Evolutionary conservation across 1,140 invertebrate species (phyloP), one percentile per base, ranked within the genome.

Genomic region (Calephelis virginiensis): DNA sequence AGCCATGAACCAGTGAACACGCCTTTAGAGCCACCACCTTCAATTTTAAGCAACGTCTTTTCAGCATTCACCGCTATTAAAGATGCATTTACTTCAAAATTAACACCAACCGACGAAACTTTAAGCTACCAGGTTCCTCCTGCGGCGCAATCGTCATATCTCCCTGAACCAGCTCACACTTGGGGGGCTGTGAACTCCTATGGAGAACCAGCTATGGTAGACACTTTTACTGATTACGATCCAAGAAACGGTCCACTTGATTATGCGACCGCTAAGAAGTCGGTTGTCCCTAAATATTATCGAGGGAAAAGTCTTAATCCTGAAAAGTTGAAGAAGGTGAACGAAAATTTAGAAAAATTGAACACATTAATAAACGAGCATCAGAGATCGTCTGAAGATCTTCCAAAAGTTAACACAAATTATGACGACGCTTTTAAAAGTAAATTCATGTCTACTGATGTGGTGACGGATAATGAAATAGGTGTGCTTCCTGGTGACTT

Each of bases 261-360:
- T 49, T 72, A 82, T 48, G 77, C 85, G 40, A 79, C 78, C 0
- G 64, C 81, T 7, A 75, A 81, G 46, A 87, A 87, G 70, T 78
- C 78, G 5, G 64, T 72, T 6, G 72, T 68, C 6, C 75, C 80
- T 11, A 61, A 63, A 13, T 37, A 49, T 11, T 71, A 74, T 40
- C 77, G 75, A 49, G 69, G 77, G 28, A 64, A 78, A 68, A 80
- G 83, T 17, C 64, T 90, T 11, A 89, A 85, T 0, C 68, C 78
- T 40, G 82, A 83, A 12, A 90, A 90, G 71, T 78, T 90, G n/a
- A 77, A 90, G 68, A 87, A 90, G 69, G 89, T 90, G 11, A 85
- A 77, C 37, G 71, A 73, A 7, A 90, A 90, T 68, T 62, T 90
- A 10, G 79, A 82, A 6, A 90, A 90, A 70, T 14, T 90, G 8